These are phyloP conservation scores for Asarcornis scutulata DNA, from an alignment of 2,113 vertebrate species.

Conservation along the genomic window DNA sequence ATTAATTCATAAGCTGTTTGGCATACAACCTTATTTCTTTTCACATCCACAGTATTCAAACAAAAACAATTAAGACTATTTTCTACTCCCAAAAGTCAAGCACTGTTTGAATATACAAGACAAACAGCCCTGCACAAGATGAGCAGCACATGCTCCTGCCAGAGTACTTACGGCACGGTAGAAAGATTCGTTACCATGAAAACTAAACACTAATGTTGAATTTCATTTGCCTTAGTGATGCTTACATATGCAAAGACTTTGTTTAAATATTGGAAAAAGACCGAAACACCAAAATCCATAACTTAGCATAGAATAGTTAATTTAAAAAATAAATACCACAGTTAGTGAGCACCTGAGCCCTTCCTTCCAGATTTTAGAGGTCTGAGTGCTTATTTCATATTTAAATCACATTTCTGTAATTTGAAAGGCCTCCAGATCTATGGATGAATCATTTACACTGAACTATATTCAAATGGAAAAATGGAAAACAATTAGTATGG, in stretches of 20 bases:
- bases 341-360: slow-evolving; percentile 1
- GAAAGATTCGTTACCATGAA: slow-evolving; percentile 43
- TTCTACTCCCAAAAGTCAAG: slow-evolving; percentile 33
- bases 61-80: slow-evolving; percentile 49
- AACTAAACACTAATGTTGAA: slow-evolving; percentile 35
- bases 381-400: background rate
- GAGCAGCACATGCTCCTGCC: background rate
- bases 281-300: slow-evolving; percentile 22
- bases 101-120: slow-evolving; percentile 30
- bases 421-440: background rate
- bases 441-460: slow-evolving; percentile 1
- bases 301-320: slow-evolving; percentile 15
- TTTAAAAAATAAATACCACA: slow-evolving; percentile 42
- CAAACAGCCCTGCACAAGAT: slow-evolving; percentile 7
- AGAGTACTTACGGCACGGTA: background rate
- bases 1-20: slow-evolving; percentile 46
- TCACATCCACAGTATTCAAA: background rate
- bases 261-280: slow-evolving; percentile 53
- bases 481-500: background rate
- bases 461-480: slow-evolving; percentile 29
- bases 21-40: slow-evolving; percentile 5
- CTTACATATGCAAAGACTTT: slow-evolving; percentile 61
- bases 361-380: background rate
- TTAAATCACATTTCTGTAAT: slow-evolving; percentile 31
- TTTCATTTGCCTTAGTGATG: slow-evolving; percentile 53